Evolutionary conservation across 2,888 invertebrate species (phyloP), one percentile per base, ranked within the genome.

Genomic region (Cephus pygmeus): DNA sequence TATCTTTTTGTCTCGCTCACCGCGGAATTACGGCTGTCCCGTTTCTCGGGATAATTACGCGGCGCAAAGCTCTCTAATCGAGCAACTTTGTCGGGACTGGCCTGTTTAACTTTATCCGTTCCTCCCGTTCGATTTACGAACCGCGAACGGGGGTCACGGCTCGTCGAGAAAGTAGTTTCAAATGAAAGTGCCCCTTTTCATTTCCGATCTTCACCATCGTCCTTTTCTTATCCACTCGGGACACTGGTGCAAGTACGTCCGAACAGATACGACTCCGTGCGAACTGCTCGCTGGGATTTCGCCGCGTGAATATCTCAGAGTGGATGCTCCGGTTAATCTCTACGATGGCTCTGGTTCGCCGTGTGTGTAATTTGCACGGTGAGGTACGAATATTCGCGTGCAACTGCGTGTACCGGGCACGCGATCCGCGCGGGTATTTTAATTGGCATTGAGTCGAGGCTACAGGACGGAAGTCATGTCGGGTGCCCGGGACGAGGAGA

Each of bases 41-140:
- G 80, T 81, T 81, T 78, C 80, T 78, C 69, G 79, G 75, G 80
- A 81, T 81, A 81, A 81, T 82, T 79, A 80, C 81, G 75, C 77
- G 76, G 77, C 75, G 79, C 81, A 81, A 81, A 81, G 76, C 73
- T 73, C 79, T 77, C 77, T 80, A 80, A 81, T 81, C 80, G 78
- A 81, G 80, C 79, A 80, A 79, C 77, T 80, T 81, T 79, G 77
- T 79, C 80, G 76, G 76, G 75, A 68, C 76, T 76, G 69, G 34
- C 69, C 40, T 69, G 36, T 34, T 40, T 33, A 68, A 71, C 69
- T 77, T 69, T 69, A 36, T 36, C 56, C 69, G 34, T n/a, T 23
- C 15, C 36, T 76, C 73, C 74, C 74, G 40, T 69, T 68, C 34
- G n/a, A 34, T 73, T 69, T 34, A 34, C 69, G 33, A 68, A 31